Evolutionary conservation across 2,797 vertebrate genomes (phyloP).

Genomic region (Gymnocypris eckloni): DNA sequence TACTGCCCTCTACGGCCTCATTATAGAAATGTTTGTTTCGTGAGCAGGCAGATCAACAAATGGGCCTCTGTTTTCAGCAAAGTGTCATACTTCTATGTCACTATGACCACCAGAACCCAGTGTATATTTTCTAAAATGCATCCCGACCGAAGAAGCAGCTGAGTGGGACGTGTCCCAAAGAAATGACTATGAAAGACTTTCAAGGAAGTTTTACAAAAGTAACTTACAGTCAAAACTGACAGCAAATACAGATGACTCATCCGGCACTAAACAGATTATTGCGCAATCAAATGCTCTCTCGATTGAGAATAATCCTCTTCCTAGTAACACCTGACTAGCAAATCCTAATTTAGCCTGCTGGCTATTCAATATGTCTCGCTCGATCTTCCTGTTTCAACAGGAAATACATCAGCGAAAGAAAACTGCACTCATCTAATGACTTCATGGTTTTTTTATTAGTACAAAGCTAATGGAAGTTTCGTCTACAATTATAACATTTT

Average conservation of each 20-base stretch:
- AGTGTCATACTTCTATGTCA: not conserved
- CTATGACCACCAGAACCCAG: conserved; percentile 3
- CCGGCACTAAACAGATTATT: not conserved
- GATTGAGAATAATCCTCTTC: not conserved
- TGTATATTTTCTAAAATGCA: not conserved
- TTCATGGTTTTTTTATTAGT: not conserved
- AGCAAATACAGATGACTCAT: not conserved
- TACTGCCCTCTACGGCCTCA: conserved; percentile 81
- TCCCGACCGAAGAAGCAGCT: not conserved
- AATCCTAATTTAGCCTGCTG: not conserved
- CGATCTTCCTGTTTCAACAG: not conserved
- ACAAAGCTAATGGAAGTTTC: not conserved
- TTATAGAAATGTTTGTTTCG: conserved; percentile 93
- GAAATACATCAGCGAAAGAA: not conserved
- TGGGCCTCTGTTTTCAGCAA: conserved; percentile 22
- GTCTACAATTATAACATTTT: not conserved
- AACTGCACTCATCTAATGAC: too few relatives aligned
- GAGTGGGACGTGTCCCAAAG: not conserved
- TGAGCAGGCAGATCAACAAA: conserved; percentile 79
- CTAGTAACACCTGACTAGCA: not conserved
- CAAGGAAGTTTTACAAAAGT: not conserved
- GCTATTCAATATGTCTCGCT: not conserved
- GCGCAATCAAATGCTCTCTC: not conserved
- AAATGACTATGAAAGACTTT: not conserved
- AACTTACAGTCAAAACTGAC: not conserved